Evolutionary conservation across 2,797 vertebrate species (phyloP).

Genomic region (Gadopsis bispinosus): DNA sequence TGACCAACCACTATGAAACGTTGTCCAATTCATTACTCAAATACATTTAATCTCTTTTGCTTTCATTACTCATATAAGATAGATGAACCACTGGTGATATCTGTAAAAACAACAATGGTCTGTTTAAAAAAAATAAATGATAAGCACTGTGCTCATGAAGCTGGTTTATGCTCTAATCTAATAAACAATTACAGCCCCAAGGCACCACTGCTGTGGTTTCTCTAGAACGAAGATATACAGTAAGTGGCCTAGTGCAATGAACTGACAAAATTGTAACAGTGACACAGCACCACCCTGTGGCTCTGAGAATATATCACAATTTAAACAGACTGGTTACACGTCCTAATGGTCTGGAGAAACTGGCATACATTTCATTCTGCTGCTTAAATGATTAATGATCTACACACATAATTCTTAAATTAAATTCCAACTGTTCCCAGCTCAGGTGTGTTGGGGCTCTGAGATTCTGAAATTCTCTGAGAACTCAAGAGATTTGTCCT

Average conservation of each 20-base stretch:
- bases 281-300: slow-evolving; percentile 80
- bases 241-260: accelerated
- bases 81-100: slow-evolving; percentile 41
- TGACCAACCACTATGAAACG: slow-evolving; percentile 47
- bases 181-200: slow-evolving; percentile 50
- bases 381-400: slow-evolving; percentile 29
- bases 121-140: slow-evolving; percentile 39
- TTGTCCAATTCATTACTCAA: slow-evolving; percentile 26
- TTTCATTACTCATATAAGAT: slow-evolving; percentile 40
- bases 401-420: neutral
- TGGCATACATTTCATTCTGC: slow-evolving; percentile 2
- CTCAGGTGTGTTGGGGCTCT: neutral
- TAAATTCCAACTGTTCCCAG: slow-evolving; percentile 13
- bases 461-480: too few relatives aligned
- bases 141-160: slow-evolving; percentile 30
- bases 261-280: slow-evolving; percentile 24
- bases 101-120: slow-evolving; percentile 28
- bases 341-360: neutral
- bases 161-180: slow-evolving; percentile 49
- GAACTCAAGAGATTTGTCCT: slow-evolving; percentile 6
- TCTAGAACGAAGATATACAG: slow-evolving; percentile 13
- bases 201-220: slow-evolving; percentile 29
- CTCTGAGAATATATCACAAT: slow-evolving; percentile 38
- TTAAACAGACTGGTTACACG: neutral
- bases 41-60: slow-evolving; percentile 10